These are phyloP conservation scores for Altica lythri DNA, from an alignment of 2,888 invertebrate genomes.

Conservation along the genomic window DNA sequence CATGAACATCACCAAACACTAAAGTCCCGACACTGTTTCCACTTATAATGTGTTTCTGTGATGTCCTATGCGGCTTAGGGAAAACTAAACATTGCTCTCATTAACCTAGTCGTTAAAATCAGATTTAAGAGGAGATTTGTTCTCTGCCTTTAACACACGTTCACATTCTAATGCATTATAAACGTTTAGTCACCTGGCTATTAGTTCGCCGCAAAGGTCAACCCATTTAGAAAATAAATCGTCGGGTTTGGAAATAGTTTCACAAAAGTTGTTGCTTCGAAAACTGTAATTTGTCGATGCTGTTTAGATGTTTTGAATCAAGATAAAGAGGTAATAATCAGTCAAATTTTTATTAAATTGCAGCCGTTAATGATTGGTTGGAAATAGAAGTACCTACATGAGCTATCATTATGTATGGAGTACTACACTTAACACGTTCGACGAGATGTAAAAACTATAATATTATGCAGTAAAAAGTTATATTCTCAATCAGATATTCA, in stretches of 20 bases:
- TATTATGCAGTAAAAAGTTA: too few species aligned
- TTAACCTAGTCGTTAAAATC: constrained; percentile 25
- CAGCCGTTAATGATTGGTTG: too few species aligned
- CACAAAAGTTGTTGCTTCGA: constrained; percentile 2
- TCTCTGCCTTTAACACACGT: constrained; percentile 17
- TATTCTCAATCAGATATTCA: too few species aligned
- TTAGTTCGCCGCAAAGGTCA: constrained; percentile 10
- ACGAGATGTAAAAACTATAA: too few species aligned
- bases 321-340: constrained; percentile 17
- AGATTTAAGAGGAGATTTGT: constrained; percentile 26
- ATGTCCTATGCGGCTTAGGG: constrained; percentile 12
- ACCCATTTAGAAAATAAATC: constrained; percentile 1
- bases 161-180: constrained; percentile 3
- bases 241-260: constrained; percentile 11
- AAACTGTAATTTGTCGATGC: constrained; percentile 16
- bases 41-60: too few species aligned
- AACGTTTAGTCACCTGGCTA: constrained; percentile 11
- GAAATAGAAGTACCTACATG: too few species aligned
- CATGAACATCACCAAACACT: too few species aligned
- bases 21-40: too few species aligned
- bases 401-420: too few species aligned
- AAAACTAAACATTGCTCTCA: constrained; percentile 25
- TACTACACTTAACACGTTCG: too few species aligned
- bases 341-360: constrained; percentile 8
- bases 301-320: constrained; percentile 5